Evolutionary conservation across 2,888 invertebrate species (phyloP), one percentile per base, ranked within the genome.

Genomic region (Panopea generosa): DNA sequence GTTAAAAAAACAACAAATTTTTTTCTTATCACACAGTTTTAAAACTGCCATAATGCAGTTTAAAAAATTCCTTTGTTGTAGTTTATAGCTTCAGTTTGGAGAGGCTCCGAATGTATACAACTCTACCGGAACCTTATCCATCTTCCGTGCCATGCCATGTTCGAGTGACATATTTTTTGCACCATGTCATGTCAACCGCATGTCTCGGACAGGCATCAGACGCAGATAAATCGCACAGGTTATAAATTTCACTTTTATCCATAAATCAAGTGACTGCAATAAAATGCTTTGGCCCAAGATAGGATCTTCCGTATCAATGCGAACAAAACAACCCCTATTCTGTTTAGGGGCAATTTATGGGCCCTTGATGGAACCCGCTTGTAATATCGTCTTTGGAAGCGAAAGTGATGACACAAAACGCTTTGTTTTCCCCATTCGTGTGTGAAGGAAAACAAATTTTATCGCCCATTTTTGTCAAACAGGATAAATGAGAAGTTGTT

Each of bases 401-500:
- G 73, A 67, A 70, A 72, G 70, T 50, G 74, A 67, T 67, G 78
- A 76, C 70, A 77, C 63, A 56, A 50, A 47, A 33, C 26, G 77
- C 80, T 80, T 80, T 80, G 80, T 80, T 68, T 77, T 66, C 59
- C 59, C 62, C 61, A 57, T 49, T 70, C 67, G 72, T 49, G 70
- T 73, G 76, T 80, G 72, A 80, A 76, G 70, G 69, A 67, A 80
- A 73, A 80, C 80, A 74, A 80, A 80, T 80, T 80, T 80, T 80
- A 80, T 80, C 73, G 76, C 80, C 80, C 80, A 80, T 80, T 77
- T 77, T 80, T 80, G 80, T 80, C 80, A 80, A 73, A 67, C 43
- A 63, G 61, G 38, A 80, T 76, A 68, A 80, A 80, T 80, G 76
- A 49, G 70, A 76, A 50, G 52, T 50, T 22, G 47, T 22, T n/a